A percentile compares a stretch with the other conserved stretches of the same genome.
phyloP scores from a whole-genome alignment of 1,140 invertebrate species.

The Drosophila bocki region DNA sequence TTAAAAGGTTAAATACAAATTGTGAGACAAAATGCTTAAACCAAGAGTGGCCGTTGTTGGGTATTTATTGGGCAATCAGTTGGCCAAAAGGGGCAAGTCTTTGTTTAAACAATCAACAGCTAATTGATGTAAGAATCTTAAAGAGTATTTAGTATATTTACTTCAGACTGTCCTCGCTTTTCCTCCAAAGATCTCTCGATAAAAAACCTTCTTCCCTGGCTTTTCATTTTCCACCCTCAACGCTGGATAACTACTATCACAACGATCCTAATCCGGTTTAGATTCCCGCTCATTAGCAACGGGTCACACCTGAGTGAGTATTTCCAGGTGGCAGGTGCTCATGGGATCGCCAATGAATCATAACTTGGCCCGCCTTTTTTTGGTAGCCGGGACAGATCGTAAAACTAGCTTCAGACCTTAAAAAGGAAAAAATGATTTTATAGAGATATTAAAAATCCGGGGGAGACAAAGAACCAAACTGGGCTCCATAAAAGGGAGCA shows the following conservation, averaged over 20 bases:
- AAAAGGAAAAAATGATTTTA: constrained; percentile 65
- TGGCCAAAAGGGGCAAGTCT: constrained; percentile 1
- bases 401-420: constrained; percentile 46
- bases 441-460: constrained; percentile 60
- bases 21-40: constrained; percentile 37
- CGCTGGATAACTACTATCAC: background rate
- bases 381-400: constrained; percentile 56
- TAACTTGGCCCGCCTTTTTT: constrained; percentile 32
- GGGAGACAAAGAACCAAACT: constrained; percentile 22
- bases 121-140: background rate
- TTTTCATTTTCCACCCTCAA: constrained; percentile 9
- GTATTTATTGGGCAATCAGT: background rate
- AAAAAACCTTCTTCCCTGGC: background rate
- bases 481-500: constrained; percentile 44
- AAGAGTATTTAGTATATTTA: too few species aligned
- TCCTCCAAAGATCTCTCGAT: background rate
- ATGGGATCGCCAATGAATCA: constrained; percentile 59
- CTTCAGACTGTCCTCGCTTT: too few species aligned
- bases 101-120: background rate
- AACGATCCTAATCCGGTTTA: constrained; percentile 15
- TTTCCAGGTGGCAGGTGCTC: constrained; percentile 60
- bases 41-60: background rate
- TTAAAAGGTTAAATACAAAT: constrained; percentile 61
- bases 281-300: constrained; percentile 38
- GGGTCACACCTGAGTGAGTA: constrained; percentile 37